Conservation (phyloP, 2,888 invertebrate species). For the Sinotaia quadrata region DNA sequence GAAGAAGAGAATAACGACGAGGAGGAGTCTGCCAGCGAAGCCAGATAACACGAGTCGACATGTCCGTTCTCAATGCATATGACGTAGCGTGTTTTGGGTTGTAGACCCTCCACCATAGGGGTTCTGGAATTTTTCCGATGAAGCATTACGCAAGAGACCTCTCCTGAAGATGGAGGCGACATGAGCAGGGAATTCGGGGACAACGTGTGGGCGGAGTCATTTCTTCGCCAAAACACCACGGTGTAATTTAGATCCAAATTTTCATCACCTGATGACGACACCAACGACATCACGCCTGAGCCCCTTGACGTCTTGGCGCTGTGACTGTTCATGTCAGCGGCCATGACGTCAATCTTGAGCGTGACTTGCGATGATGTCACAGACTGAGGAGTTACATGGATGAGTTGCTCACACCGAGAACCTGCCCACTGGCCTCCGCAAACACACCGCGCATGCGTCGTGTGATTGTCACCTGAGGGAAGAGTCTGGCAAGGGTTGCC, state of each 20-base stretch:
- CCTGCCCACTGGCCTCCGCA: slow-evolving; percentile 41
- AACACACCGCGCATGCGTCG: slow-evolving; percentile 30
- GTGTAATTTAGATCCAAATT: slow-evolving; percentile 24
- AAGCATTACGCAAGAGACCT: slow-evolving; percentile 32
- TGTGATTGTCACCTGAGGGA: slow-evolving; percentile 17
- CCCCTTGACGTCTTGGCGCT: neutral
- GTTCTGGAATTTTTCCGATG: slow-evolving; percentile 20
- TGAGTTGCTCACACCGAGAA: slow-evolving; percentile 26
- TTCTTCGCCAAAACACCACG: slow-evolving; percentile 21
- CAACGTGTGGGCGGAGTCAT: slow-evolving; percentile 9
- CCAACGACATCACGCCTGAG: slow-evolving; percentile 18
- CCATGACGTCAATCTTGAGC: slow-evolving; percentile 20
- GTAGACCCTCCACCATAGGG: slow-evolving; percentile 20
- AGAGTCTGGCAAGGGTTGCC: slow-evolving; percentile 35
- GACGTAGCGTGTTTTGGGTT: slow-evolving; percentile 27
- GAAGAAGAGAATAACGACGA: slow-evolving; percentile 11
- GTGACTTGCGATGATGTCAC: slow-evolving; percentile 25
- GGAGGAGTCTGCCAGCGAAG: slow-evolving; percentile 13
- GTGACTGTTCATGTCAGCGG: neutral
- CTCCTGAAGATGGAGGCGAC: slow-evolving; percentile 2
- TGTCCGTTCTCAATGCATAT: slow-evolving; percentile 36
- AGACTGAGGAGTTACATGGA: slow-evolving; percentile 14
- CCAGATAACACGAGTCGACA: slow-evolving; percentile 36
- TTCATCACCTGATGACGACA: slow-evolving; percentile 1
- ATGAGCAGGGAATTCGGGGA: slow-evolving; percentile 8